phyloP scores from a whole-genome alignment of 2,113 vertebrate species.

The Rhegmatorhina hoffmannsi region DNA sequence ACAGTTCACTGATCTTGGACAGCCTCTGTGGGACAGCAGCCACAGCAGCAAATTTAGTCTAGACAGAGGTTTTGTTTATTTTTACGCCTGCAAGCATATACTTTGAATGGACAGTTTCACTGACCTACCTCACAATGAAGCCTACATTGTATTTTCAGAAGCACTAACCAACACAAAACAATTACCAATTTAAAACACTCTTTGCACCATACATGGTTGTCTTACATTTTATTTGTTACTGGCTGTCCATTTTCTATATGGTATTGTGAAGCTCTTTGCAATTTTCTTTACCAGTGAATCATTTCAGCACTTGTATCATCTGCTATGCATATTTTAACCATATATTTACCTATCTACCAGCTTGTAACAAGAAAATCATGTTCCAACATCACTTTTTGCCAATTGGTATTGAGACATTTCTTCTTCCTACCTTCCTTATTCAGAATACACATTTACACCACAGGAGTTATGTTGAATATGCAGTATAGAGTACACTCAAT shows the following conservation, averaged over 20 bases:
- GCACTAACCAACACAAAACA: not conserved
- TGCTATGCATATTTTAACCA: not conserved
- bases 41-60: not conserved
- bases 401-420: rapidly evolving
- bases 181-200: not conserved
- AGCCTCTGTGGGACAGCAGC: not conserved
- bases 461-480: not conserved
- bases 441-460: not conserved
- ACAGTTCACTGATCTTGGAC: not conserved
- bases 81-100: not conserved
- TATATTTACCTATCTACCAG: not conserved
- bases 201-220: not conserved
- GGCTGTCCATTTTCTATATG: not conserved
- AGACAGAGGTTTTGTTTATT: not conserved
- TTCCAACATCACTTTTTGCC: not conserved
- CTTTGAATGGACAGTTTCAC: not conserved
- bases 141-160: not conserved
- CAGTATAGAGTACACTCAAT: not conserved
- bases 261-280: not conserved
- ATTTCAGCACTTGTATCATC: not conserved
- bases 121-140: not conserved
- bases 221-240: not conserved
- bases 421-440: not conserved
- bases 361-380: not conserved
- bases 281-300: not conserved